Base-by-base conservation (phyloP, 2,888 invertebrate genomes). In the Harpalus rufipes region DNA sequence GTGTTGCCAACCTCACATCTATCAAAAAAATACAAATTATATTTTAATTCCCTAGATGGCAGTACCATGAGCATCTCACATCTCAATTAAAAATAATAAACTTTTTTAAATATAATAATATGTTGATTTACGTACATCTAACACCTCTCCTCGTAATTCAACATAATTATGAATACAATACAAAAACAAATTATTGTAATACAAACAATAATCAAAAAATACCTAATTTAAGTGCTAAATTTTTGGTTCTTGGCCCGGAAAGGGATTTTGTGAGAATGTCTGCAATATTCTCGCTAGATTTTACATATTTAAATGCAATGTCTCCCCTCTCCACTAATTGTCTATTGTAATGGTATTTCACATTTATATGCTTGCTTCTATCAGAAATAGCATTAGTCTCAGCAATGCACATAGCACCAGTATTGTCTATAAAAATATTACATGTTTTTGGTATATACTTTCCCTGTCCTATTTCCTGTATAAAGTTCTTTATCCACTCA, bases 321-420 rank as follows among this genome's bases (percentile, higher is more conserved):
- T 58, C 58, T 58, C 58, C 58, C 10, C 14, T 58, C 12, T 58
- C 58, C 58, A 58, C 58, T 58, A 58, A 12, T 14, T 58, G 58
- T 58, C 58, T 58, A 58, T 58, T 58, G 58, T n/a, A 58, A 58
- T 58, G 6, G 14, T 58, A 58, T 58, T 58, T 58, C 7, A 5
- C 58, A 58, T 58, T 58, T 58, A 58, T 58, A 58, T 58, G 12
- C 12, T 58, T 58, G 58, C 58, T 58, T 58, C 58, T 58, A 58
- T 58, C 58, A 58, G 58, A 58, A 12, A 58, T 58, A 4, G 58
- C 58, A 58, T 58, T 58, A 7, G 58, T n/a, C 14, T 58, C 14
- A 58, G 58, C 58, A 58, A 58, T 58, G 14, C 58, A 58, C 58
- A 58, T 58, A 58, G 58, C 58, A 58, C 58, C 14, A 58, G 58